phyloP scores from a whole-genome alignment of 1,140 invertebrate genomes.

The Drosophila ercepeae region DNA sequence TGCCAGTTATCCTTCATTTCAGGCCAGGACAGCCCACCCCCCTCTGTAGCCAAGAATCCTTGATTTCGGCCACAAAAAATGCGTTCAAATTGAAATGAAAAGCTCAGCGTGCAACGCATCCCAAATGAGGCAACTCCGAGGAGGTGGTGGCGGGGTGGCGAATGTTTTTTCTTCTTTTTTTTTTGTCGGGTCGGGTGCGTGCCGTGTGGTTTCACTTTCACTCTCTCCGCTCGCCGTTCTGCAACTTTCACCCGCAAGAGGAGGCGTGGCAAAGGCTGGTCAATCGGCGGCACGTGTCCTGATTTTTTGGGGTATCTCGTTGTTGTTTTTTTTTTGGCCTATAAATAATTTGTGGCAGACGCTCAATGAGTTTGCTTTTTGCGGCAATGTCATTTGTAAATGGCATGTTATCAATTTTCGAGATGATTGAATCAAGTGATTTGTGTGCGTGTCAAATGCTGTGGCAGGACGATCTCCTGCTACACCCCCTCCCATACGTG shows the following conservation, averaged over 20 bases:
- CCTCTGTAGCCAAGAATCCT: not conserved
- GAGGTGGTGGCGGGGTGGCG: not conserved
- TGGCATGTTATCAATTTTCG: constrained; percentile 84
- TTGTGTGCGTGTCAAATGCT: constrained; percentile 73
- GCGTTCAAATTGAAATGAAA: constrained; percentile 78
- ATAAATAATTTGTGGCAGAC: constrained; percentile 81
- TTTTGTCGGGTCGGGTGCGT: constrained; percentile 56
- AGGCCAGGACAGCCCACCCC: too few relatives aligned
- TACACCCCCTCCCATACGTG: not conserved
- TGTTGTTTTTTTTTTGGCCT: constrained; percentile 55
- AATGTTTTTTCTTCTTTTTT: too few relatives aligned
- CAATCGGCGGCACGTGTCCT: constrained; percentile 79
- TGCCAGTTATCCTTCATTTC: constrained; percentile 11
- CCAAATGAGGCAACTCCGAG: constrained; percentile 60
- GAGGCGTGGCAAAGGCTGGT: constrained; percentile 47
- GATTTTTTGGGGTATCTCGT: constrained; percentile 57
- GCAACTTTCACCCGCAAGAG: constrained; percentile 59
- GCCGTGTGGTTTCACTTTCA: constrained; percentile 70
- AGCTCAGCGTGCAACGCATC: constrained; percentile 76
- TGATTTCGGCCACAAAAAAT: constrained; percentile 49
- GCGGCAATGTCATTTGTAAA: constrained; percentile 81
- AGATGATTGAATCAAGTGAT: constrained; percentile 84
- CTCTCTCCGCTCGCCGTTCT: constrained; percentile 45
- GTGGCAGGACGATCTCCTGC: not conserved
- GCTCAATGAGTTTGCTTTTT: constrained; percentile 70